Evolutionary conservation across 2,797 vertebrate genomes (phyloP).

Genomic region (Crypturellus tataupa): DNA sequence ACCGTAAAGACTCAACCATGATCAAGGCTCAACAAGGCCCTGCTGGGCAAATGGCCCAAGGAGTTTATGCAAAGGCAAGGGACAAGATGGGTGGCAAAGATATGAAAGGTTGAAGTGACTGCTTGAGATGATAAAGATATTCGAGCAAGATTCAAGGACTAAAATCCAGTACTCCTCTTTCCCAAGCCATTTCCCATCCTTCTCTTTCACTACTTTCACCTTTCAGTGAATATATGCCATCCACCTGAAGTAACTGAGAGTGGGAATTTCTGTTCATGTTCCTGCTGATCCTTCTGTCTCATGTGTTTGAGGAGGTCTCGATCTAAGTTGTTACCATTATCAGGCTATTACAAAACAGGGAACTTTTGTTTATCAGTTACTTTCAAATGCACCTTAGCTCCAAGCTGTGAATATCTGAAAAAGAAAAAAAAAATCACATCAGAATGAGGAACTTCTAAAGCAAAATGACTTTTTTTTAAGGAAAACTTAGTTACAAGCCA

Average conservation of each 20-base stretch:
- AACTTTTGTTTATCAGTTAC: not conserved
- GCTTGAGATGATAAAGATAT: not conserved
- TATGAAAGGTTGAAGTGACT: not conserved
- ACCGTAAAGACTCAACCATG: fast-evolving
- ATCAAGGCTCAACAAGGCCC: not conserved
- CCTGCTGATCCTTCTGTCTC: not conserved
- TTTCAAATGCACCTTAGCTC: not conserved
- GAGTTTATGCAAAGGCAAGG: not conserved
- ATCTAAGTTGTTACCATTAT: not conserved
- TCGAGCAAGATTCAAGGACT: not conserved
- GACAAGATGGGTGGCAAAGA: not conserved
- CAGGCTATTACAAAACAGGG: not conserved
- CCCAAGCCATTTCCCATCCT: not conserved
- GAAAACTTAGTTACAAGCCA: not conserved
- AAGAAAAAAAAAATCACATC: not conserved
- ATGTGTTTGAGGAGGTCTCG: not conserved
- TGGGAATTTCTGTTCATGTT: not conserved
- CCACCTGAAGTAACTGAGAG: not conserved
- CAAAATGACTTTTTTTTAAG: not conserved
- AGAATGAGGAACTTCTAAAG: not conserved
- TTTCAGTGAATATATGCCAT: fast-evolving
- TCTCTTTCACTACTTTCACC: not conserved
- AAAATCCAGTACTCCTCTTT: not conserved
- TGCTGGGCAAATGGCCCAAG: fast-evolving
- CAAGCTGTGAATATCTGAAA: not conserved